Percentiles rank a stretch among this genome's conserved stretches.
Evolutionary conservation across 2,888 invertebrate species (phyloP).

Genomic region (Syrista parreyssii): DNA sequence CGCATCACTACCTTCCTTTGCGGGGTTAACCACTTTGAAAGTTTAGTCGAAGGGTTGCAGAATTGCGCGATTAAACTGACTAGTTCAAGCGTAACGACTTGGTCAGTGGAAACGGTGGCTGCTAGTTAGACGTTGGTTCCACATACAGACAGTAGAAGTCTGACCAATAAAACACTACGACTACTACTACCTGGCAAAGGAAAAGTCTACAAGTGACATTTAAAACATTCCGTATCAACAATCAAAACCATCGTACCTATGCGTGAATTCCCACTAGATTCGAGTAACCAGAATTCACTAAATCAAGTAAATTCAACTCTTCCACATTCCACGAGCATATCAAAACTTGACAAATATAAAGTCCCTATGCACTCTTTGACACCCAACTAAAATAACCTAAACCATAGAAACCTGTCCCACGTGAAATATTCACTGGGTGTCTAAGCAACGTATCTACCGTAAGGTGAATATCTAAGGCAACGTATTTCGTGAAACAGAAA

Average conservation of each 20-base stretch:
- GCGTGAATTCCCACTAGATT: not conserved
- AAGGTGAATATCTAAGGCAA: too few species aligned
- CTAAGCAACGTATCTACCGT: too few species aligned
- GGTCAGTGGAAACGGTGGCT: not conserved
- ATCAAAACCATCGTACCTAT: not conserved
- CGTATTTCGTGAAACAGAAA: too few species aligned
- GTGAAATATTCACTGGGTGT: not conserved
- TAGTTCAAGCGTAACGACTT: not conserved
- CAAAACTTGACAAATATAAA: too few species aligned
- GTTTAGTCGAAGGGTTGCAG: slow-evolving; percentile 18
- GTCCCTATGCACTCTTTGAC: too few species aligned
- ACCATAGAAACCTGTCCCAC: too few species aligned
- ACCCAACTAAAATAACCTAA: too few species aligned
- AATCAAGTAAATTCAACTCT: not conserved
- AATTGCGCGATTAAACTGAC: slow-evolving; percentile 25
- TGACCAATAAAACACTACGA: not conserved
- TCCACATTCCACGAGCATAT: not conserved
- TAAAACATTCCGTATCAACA: not conserved
- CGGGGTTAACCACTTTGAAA: slow-evolving; percentile 29
- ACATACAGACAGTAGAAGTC: not conserved
- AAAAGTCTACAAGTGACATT: not conserved
- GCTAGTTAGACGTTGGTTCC: not conserved
- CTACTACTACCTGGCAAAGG: not conserved
- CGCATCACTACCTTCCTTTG: slow-evolving; percentile 5
- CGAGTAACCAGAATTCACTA: not conserved